Conservation (phyloP, 2,888 invertebrate species). For the Eupithecia vulgata region DNA sequence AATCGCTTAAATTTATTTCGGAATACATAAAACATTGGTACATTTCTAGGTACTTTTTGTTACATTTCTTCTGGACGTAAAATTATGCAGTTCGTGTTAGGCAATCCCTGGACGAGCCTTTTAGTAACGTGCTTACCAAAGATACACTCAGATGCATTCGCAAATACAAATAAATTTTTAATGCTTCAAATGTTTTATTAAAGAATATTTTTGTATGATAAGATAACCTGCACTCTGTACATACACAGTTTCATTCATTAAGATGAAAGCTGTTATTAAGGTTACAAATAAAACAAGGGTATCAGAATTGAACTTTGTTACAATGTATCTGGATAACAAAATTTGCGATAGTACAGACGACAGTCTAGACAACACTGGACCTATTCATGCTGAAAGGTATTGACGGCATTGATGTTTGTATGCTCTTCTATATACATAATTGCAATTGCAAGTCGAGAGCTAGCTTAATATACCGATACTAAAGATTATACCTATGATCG, state of each 20-base stretch:
- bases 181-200: not conserved
- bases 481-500: not conserved
- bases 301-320: slow-evolving; percentile 17
- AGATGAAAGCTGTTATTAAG: slow-evolving; percentile 7
- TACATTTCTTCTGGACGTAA: not conserved
- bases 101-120: not conserved
- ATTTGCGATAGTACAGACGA: slow-evolving; percentile 2
- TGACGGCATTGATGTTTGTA: slow-evolving; percentile 1
- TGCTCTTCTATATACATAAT: not conserved
- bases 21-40: not conserved
- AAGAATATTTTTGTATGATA: not conserved
- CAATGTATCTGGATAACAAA: slow-evolving; percentile 14
- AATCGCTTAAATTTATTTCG: not conserved
- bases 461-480: not conserved
- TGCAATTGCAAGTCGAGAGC: not conserved
- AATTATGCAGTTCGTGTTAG: not conserved
- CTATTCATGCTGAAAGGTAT: slow-evolving; percentile 1
- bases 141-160: not conserved
- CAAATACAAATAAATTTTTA: too few relatives aligned
- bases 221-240: not conserved
- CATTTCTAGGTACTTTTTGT: not conserved
- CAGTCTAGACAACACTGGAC: slow-evolving; percentile 8
- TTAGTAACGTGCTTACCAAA: not conserved
- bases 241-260: slow-evolving; percentile 6
- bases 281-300: slow-evolving; percentile 5